Evolutionary conservation across 2,888 invertebrate species (phyloP), one percentile per base, ranked within the genome.

Genomic region (Leptogaster cylindrica): DNA sequence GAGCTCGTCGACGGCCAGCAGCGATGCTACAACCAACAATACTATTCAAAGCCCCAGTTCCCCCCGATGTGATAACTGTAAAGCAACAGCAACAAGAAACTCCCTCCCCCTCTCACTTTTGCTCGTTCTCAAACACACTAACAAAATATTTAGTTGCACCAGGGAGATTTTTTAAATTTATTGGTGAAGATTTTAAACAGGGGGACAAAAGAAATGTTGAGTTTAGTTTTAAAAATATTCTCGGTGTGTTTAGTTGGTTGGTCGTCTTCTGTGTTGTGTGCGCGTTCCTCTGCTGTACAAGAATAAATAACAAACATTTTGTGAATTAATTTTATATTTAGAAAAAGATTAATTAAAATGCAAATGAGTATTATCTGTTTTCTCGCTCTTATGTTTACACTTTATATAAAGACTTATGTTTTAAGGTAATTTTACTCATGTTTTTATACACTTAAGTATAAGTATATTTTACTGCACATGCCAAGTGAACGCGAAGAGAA

Each of bases 161-260:
- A n/a, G 48, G 12, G 27, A 4, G 48, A 41, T 44, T 61, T 69
- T 69, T 69, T 46, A 69, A 69, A 69, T 63, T 69, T 66, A 64
- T 66, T 66, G 66, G 63, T 46, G 41, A 61, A 61, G 23, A 25
- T 20, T 44, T 44, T 50, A 50, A 36, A 65, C 36, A 33, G 36
- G 20, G 25, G 23, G 33, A 33, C 50, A 33, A 36, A 33, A 50
- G 65, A 52, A 69, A 65, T 61, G 50, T 67, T 67, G 67, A 69
- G 58, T 70, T 70, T 70, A 70, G 70, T 70, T 67, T 70, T 70
- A 31, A 70, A 70, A 70, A 70, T 64, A 33, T 55, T 25, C 48
- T 44, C 52, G 63, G 33, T 27, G 50, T 66, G 70, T 66, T 10
- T 10, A 18, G 18, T 18, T 20, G 33, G 27, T 28, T 8, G 14